These are phyloP conservation scores for Notodromas monacha DNA, from an alignment of 2,888 invertebrate species.

Conservation along the genomic window DNA sequence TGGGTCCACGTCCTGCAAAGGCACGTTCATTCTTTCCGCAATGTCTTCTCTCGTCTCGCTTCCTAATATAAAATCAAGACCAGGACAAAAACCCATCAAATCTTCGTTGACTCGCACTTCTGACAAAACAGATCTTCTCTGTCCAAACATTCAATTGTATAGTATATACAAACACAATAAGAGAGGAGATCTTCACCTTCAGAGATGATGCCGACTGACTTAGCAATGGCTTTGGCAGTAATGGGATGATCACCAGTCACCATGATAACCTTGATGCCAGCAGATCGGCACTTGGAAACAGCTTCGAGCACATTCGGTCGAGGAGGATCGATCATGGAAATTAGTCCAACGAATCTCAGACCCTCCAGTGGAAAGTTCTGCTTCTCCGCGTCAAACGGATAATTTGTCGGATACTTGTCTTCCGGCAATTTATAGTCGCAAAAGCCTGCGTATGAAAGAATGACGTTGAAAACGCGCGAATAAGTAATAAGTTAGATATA, in stretches of 20 bases:
- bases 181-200: no score
- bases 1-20: slow-evolving; percentile 50
- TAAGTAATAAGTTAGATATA: no score
- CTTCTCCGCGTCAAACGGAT: slow-evolving; percentile 23
- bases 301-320: slow-evolving; percentile 88
- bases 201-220: slow-evolving; percentile 72
- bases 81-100: no score
- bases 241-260: slow-evolving; percentile 83
- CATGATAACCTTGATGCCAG: no score
- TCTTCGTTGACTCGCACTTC: no score
- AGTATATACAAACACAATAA: no score
- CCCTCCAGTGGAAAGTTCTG: slow-evolving; percentile 30
- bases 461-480: no score
- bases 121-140: no score
- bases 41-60: slow-evolving; percentile 78
- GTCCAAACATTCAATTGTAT: no score
- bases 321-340: slow-evolving; percentile 96
- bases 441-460: slow-evolving; percentile 18
- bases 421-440: slow-evolving; percentile 17
- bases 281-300: slow-evolving; percentile 71
- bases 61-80: slow-evolving; percentile 13
- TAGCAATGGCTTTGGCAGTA: slow-evolving; percentile 78
- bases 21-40: slow-evolving; percentile 58
- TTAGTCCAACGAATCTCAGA: slow-evolving; percentile 25
- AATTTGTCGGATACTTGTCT: slow-evolving; percentile 21